Conservation (phyloP, 2,797 vertebrate species). For the Lacerta agilis region DNA sequence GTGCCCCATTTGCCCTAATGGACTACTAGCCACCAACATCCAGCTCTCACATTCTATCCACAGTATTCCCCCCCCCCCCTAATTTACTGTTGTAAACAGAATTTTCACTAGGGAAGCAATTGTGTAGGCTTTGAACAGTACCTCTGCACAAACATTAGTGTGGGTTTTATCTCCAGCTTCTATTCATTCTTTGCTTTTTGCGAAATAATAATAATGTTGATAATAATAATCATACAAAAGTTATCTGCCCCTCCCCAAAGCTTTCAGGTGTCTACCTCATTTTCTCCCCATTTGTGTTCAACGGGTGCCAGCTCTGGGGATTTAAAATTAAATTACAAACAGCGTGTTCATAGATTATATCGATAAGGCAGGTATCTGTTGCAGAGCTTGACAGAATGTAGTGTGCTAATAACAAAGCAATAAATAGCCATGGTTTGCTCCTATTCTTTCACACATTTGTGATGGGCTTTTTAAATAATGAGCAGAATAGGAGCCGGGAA, state of each 20-base stretch:
- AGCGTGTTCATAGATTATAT: background rate
- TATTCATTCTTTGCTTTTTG: background rate
- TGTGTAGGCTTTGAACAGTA: fast-evolving
- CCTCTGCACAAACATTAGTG: background rate
- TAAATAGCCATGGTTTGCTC: background rate
- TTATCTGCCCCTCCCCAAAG: background rate
- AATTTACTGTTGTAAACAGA: background rate
- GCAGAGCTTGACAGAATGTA: background rate
- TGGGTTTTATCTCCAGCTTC: background rate
- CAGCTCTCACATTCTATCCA: background rate
- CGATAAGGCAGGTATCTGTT: conserved; percentile 2
- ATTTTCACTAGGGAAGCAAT: background rate
- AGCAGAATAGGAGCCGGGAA: background rate
- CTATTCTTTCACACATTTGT: background rate
- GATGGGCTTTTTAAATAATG: background rate
- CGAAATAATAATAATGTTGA: too few species aligned
- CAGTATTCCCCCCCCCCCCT: background rate
- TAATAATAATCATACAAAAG: background rate
- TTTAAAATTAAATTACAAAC: conserved; percentile 4
- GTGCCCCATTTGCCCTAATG: too few species aligned
- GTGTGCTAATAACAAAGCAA: background rate
- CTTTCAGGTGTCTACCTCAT: background rate
- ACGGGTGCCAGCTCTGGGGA: background rate
- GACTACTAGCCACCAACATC: too few species aligned
- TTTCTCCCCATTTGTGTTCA: background rate